A percentile compares a stretch with the other conserved stretches of the same genome.
These are phyloP conservation scores for Melanostoma mellinum DNA, from an alignment of 2,888 invertebrate genomes.

Conservation along the genomic window DNA sequence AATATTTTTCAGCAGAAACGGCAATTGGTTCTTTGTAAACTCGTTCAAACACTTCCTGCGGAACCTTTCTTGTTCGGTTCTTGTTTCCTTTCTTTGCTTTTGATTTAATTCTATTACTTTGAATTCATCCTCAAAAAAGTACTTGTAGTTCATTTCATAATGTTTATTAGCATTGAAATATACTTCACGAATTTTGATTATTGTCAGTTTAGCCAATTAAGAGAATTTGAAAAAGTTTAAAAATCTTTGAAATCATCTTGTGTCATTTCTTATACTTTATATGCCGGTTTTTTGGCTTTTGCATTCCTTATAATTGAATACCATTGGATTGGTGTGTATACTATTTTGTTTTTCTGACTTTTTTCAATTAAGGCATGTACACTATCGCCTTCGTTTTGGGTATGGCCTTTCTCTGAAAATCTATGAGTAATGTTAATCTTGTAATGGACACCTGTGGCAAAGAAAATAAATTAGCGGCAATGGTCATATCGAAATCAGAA, in stretches of 20 bases:
- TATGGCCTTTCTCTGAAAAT: constrained; percentile 21
- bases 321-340: no score
- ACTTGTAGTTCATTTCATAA: constrained; percentile 13
- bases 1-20: no score
- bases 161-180: constrained; percentile 13
- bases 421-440: no score
- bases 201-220: constrained; percentile 9
- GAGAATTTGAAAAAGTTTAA: constrained; percentile 16
- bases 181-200: constrained; percentile 22
- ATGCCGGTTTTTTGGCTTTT: constrained; percentile 22
- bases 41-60: no score
- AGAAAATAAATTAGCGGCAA: no score
- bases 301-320: constrained; percentile 29
- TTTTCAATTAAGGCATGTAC: constrained; percentile 72
- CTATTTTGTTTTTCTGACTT: constrained; percentile 26
- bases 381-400: constrained; percentile 56
- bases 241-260: no score
- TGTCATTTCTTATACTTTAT: constrained; percentile 12
- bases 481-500: no score
- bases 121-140: constrained; percentile 15
- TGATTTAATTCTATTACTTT: no score
- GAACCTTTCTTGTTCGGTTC: no score
- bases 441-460: no score
- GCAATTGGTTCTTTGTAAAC: no score
- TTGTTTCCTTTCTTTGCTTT: no score